Conservation (phyloP, 2,888 invertebrate genomes). For the Mythimna loreyi region DNA sequence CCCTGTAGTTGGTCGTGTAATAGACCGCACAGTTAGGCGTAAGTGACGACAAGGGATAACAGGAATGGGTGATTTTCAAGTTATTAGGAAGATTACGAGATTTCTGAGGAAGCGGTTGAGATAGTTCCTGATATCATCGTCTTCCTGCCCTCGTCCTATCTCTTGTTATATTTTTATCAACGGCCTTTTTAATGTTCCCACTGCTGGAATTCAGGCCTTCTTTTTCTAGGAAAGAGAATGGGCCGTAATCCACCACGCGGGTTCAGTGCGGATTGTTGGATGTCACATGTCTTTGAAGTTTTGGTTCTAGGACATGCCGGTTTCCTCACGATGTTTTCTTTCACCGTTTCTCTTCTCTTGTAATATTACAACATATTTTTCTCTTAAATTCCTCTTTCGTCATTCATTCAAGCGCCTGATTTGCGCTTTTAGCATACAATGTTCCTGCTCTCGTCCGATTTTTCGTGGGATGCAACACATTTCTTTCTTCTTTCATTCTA, state of each 20-base stretch:
- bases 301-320: too few relatives aligned
- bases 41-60: slow-evolving; percentile 15
- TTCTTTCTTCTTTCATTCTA: background rate
- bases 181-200: too few relatives aligned
- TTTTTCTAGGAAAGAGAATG: too few relatives aligned
- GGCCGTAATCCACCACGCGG: too few relatives aligned
- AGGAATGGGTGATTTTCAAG: slow-evolving; percentile 7
- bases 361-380: background rate
- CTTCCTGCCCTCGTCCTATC: background rate
- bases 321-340: too few relatives aligned
- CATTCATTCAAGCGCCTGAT: too few relatives aligned
- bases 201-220: too few relatives aligned
- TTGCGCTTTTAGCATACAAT: background rate
- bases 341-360: too few relatives aligned
- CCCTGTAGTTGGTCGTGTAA: slow-evolving; percentile 46
- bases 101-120: background rate
- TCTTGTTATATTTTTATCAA: too few relatives aligned
- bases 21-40: slow-evolving; percentile 45
- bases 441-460: too few relatives aligned
- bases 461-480: background rate
- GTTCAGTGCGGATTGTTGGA: too few relatives aligned
- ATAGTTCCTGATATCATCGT: background rate
- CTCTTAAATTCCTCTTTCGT: background rate
- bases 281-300: too few relatives aligned
- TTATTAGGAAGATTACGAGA: background rate